These are phyloP conservation scores for Drosophila santomea DNA, from an alignment of 1,140 invertebrate genomes.

Conservation along the genomic window DNA sequence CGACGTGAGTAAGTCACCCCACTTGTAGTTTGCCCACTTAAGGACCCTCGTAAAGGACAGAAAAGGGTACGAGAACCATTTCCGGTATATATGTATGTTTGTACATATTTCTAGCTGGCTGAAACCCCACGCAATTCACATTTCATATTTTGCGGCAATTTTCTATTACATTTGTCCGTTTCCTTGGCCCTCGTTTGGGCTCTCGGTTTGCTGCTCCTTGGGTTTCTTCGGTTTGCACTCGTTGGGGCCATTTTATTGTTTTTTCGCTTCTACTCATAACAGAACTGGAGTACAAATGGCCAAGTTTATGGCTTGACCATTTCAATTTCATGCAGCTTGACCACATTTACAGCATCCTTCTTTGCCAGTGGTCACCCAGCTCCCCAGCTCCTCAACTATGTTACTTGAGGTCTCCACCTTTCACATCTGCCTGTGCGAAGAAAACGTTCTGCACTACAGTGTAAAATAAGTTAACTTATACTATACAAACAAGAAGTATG, in stretches of 20 bases:
- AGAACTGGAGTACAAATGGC: slow-evolving; percentile 67
- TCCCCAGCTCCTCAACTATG: background rate
- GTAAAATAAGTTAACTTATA: no score
- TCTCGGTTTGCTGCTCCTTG: slow-evolving; percentile 17
- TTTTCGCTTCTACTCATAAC: slow-evolving; percentile 62
- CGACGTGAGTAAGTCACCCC: slow-evolving; percentile 21
- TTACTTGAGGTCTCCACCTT: slow-evolving; percentile 53
- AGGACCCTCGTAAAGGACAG: slow-evolving; percentile 3
- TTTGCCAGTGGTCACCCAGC: background rate
- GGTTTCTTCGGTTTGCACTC: slow-evolving; percentile 6
- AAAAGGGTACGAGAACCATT: slow-evolving; percentile 7
- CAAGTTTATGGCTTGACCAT: slow-evolving; percentile 77
- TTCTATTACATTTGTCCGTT: slow-evolving; percentile 56
- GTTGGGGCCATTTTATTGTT: slow-evolving; percentile 33
- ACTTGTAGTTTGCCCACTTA: slow-evolving; percentile 50
- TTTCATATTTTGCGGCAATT: slow-evolving; percentile 56
- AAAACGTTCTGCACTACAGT: background rate
- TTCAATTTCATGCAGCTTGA: slow-evolving; percentile 81
- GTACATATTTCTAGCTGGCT: background rate
- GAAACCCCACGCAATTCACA: slow-evolving; percentile 21
- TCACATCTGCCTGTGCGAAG: slow-evolving; percentile 34
- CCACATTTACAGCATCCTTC: slow-evolving; percentile 61
- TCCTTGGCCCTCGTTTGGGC: slow-evolving; percentile 4
- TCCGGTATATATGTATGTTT: background rate
- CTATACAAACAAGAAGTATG: no score